Conservation (phyloP, 2,888 invertebrate genomes). For the Auanema freiburgensis region DNA sequence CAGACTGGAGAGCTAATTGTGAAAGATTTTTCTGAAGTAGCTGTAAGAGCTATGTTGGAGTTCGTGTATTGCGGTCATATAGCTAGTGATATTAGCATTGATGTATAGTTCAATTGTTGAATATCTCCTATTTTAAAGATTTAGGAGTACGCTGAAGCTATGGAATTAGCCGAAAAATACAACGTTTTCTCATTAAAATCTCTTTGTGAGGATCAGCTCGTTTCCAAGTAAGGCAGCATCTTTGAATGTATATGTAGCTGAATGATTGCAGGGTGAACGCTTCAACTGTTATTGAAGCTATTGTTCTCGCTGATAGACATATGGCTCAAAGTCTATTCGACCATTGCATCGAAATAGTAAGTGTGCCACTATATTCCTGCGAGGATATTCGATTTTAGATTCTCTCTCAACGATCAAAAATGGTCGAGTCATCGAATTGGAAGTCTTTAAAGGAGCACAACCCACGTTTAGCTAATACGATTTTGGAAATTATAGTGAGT, state of each 20-base stretch:
- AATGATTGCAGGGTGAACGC: constrained; percentile 32
- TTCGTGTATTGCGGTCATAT: constrained; percentile 49
- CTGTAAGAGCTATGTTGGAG: constrained; percentile 57
- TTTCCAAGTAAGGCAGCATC: constrained; percentile 21
- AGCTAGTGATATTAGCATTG: constrained; percentile 26
- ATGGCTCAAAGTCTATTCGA: constrained; percentile 52
- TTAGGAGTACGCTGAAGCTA: constrained; percentile 42
- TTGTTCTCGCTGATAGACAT: constrained; percentile 54
- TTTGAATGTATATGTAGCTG: not conserved
- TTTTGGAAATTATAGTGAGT: constrained; percentile 56
- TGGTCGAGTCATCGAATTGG: constrained; percentile 68
- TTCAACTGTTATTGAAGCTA: constrained; percentile 54
- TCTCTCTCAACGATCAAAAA: constrained; percentile 10
- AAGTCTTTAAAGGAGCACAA: constrained; percentile 88
- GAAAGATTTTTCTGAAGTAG: constrained; percentile 43
- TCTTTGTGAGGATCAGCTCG: constrained; percentile 54
- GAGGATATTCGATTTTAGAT: constrained; percentile 6
- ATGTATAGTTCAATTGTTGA: constrained; percentile 1
- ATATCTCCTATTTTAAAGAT: not conserved
- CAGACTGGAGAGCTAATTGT: constrained; percentile 39
- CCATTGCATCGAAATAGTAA: constrained; percentile 50
- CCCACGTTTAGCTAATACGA: constrained; percentile 46
- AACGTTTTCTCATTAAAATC: constrained; percentile 56
- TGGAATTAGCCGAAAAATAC: constrained; percentile 64
- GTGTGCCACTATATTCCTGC: constrained; percentile 16